Base-by-base conservation (phyloP, 2,888 invertebrate genomes). In the Oligia latruncula region DNA sequence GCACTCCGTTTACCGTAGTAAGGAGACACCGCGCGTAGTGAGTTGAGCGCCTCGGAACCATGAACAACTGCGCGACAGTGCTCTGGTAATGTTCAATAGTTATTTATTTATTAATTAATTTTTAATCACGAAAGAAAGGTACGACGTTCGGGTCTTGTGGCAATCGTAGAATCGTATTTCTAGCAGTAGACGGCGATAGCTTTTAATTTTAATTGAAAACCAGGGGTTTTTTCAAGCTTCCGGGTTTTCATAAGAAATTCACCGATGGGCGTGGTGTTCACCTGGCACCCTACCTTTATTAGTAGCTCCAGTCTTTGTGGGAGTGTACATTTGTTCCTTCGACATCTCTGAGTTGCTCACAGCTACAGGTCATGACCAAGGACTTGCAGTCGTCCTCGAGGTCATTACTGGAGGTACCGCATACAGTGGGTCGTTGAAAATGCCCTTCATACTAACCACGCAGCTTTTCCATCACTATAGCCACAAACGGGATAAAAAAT, bases 11-110 rank as follows among this genome's bases (percentile, higher is more conserved):
- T n/a, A 29, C 46, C 6, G 11, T 8, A n/a, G 58, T 11, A 20
- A 35, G 13, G 17, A 62, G 43, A 23, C 46, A 20, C 4, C 40
- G 23, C 43, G 23, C 11, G 58, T 73, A 87, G 62, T 75, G 55
- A 62, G 55, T 64, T 20, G 23, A 64, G 64, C 17, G 74, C 49
- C 40, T 72, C 43, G 46, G 60, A 58, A 85, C 65, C 68, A 86
- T 86, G 86, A 78, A 87, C 82, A 77, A 13, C 65, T 64, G 3
- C 40, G 66, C 55, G n/a, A 9, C 58, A 35, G 29, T 80, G 2
- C 23, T 87, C 62, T 77, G 86, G 86, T 86, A 80, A 77, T 52
- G 29, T 55, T 60, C 13, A 4, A 49, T 4, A 15, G 15, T 23
- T 13, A 52, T 29, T 43, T 75, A 15, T 40, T 65, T 20, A 40